Evolutionary conservation across 2,113 vertebrate species (phyloP), one percentile per base, ranked within the genome.

Genomic region (Odocoileus hemionus): DNA sequence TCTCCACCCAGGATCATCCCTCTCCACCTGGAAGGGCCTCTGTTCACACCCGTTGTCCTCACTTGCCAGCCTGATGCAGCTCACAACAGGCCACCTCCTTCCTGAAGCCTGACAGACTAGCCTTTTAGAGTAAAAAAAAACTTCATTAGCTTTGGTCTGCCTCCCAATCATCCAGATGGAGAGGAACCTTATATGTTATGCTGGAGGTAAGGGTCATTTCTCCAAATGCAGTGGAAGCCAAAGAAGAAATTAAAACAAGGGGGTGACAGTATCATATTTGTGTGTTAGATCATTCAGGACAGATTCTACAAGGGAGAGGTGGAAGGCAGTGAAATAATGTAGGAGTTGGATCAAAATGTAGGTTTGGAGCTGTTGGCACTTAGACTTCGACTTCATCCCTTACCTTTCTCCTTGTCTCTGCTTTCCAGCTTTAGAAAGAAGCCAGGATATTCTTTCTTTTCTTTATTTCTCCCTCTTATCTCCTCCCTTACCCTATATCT

Each of bases 1-100:
- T 74, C 33, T 95, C 64, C 23, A 47, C 15, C 60, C 10, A 5
- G 7, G 60, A 14, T 21, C 15, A 1, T 30, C 58, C 12, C 52
- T 52, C 36, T 80, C 1, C 17, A 23, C 30, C 19, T n/a, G 43
- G 21, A 55, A 39, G 0, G 14, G 6, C 16, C 84, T 64, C 52
- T 1, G 1, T 13, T 43, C n/a, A 2, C 3, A 25, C 0, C 23
- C 3, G 23, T 79, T 28, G 8, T 33, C 19, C 3, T 28, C 74
- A 36, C 7, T 2, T 45, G 28, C 33, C 7, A 36, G 36, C 23
- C 50, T 16, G 43, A 13, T 17, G 28, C 1, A 52, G 28, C 74
- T 47, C 50, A 5, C 6, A 17, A 2, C 15, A 11, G 2, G 14
- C n/a, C 1, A 1, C 9, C 12, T 36, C 79, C 28, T n/a, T 26